Percentiles rank a stretch among this genome's conserved stretches.
Conservation (phyloP, 2,888 invertebrate species). For the Andrena fulva region DNA sequence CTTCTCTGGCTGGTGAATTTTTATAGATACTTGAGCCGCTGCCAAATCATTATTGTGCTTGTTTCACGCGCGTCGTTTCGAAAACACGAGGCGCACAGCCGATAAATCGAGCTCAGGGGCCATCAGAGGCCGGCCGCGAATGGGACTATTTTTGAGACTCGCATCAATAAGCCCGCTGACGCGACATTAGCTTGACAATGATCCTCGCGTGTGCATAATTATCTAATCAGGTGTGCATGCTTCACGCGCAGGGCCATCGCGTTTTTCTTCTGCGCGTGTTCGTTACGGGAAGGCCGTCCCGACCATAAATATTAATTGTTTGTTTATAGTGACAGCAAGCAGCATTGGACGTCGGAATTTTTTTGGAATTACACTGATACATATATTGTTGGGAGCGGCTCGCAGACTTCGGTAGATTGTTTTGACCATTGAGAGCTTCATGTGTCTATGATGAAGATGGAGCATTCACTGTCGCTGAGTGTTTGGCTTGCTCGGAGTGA, state of each 20-base stretch:
- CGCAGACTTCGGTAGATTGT: no score
- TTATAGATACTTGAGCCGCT: conserved; percentile 33
- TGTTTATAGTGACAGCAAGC: no score
- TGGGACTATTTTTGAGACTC: conserved; percentile 34
- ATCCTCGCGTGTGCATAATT: not conserved
- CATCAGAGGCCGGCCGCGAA: not conserved
- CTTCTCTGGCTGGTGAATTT: conserved; percentile 18
- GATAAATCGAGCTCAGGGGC: not conserved
- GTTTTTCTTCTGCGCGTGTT: not conserved
- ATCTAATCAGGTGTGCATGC: not conserved
- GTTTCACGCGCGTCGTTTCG: conserved; percentile 17
- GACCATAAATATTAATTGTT: no score
- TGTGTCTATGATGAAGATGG: no score
- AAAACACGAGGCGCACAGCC: conserved; percentile 15
- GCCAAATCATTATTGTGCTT: conserved; percentile 30
- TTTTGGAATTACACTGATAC: no score
- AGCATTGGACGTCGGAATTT: no score
- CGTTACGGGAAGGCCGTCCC: no score
- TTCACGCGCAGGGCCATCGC: conserved; percentile 1
- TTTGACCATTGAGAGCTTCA: no score
- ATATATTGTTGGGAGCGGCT: no score
- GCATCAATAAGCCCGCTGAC: not conserved
- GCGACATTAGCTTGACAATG: not conserved
- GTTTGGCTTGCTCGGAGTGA: no score
- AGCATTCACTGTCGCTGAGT: no score